phyloP scores from a whole-genome alignment of 2,888 invertebrate species.

The Mesochorus sp. region DNA sequence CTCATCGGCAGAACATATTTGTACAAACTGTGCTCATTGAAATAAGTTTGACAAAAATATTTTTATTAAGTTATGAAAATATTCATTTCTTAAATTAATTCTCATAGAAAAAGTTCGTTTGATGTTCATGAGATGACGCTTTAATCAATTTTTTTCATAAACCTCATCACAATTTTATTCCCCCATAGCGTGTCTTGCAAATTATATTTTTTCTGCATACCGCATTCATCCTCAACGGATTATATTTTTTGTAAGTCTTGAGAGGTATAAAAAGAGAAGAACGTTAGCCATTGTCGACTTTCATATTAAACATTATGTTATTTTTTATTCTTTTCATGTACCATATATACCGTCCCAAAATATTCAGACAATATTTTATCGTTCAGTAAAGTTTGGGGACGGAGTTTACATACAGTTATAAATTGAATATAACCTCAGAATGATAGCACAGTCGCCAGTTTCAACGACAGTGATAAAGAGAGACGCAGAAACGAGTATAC shows the following conservation, averaged over 20 bases:
- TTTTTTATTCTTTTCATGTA: not conserved
- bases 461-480: slow-evolving; percentile 30
- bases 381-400: slow-evolving; percentile 53
- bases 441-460: slow-evolving; percentile 31
- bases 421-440: slow-evolving; percentile 67
- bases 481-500: not conserved
- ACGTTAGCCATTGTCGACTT: too few relatives aligned
- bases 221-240: too few relatives aligned
- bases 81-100: too few relatives aligned
- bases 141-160: too few relatives aligned
- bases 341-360: slow-evolving; percentile 40
- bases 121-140: too few relatives aligned
- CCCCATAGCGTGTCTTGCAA: not conserved
- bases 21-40: too few relatives aligned
- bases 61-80: too few relatives aligned
- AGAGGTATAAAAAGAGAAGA: too few relatives aligned
- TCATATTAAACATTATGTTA: not conserved
- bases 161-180: not conserved
- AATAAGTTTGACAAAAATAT: too few relatives aligned
- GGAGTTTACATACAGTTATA: slow-evolving; percentile 66
- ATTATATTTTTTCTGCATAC: not conserved
- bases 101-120: too few relatives aligned
- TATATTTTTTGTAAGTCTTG: too few relatives aligned
- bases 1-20: too few relatives aligned
- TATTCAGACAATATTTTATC: slow-evolving; percentile 29